A percentile compares a stretch with the other conserved stretches of the same genome.
Conservation (phyloP, 2,888 invertebrate genomes). For the Meiosimyza platycephala region DNA sequence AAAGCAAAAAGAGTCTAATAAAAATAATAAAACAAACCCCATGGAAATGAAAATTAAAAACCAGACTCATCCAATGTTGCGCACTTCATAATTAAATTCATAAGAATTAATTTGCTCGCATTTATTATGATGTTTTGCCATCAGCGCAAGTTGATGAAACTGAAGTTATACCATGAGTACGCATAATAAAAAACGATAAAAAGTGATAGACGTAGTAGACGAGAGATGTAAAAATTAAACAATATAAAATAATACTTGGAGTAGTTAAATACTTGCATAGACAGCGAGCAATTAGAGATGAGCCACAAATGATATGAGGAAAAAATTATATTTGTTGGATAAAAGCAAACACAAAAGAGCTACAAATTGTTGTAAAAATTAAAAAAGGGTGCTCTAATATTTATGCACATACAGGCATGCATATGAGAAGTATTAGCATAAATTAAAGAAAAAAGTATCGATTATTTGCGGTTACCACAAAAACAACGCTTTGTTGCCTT, state of each 20-base stretch:
- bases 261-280: too few species aligned
- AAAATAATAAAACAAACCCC: background rate
- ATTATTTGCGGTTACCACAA: too few species aligned
- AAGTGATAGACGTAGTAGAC: background rate
- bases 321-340: background rate
- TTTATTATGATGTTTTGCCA: conserved; percentile 33
- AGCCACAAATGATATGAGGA: background rate
- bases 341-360: too few species aligned
- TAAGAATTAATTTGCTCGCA: conserved; percentile 54
- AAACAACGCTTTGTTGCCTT: too few species aligned
- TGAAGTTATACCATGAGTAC: background rate
- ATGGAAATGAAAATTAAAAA: conserved; percentile 3
- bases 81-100: conserved; percentile 57
- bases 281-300: background rate
- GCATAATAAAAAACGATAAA: background rate
- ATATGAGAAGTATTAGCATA: too few species aligned
- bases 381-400: too few species aligned
- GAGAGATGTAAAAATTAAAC: background rate
- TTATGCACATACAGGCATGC: too few species aligned
- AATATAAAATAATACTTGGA: too few species aligned
- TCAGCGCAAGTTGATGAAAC: conserved; percentile 1
- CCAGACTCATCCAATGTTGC: conserved; percentile 5
- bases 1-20: conserved; percentile 5
- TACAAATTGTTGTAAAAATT: too few species aligned
- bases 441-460: too few species aligned